Conservation (phyloP, 2,888 invertebrate genomes). For the Notocelia uddmanniana region DNA sequence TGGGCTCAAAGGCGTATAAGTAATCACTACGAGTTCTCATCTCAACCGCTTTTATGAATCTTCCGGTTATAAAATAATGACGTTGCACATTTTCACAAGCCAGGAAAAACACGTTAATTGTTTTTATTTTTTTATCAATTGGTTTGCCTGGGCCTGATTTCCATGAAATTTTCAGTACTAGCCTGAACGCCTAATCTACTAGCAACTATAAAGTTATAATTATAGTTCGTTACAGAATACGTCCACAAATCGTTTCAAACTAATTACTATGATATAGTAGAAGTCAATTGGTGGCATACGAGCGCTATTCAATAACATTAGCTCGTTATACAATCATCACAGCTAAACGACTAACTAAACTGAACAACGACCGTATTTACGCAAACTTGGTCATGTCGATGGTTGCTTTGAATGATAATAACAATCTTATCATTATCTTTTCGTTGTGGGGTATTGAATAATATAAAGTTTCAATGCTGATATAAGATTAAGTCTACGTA, state of each 20-base stretch:
- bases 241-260: conserved; percentile 10
- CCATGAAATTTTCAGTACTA: not conserved
- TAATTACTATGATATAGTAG: not conserved
- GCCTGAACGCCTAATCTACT: not conserved
- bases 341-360: conserved; percentile 6
- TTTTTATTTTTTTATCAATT: too few relatives aligned
- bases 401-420: conserved; percentile 20
- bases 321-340: conserved; percentile 26
- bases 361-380: conserved; percentile 8
- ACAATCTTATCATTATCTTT: conserved; percentile 17
- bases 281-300: conserved; percentile 23
- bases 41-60: too few relatives aligned
- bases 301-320: conserved; percentile 9
- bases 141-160: not conserved
- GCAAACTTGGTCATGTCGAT: conserved; percentile 23
- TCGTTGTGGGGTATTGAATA: conserved; percentile 7
- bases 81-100: too few relatives aligned
- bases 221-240: conserved; percentile 13
- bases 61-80: too few relatives aligned
- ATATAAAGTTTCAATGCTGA: not conserved
- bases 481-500: not conserved
- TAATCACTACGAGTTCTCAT: too few relatives aligned
- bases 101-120: too few relatives aligned
- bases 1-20: too few relatives aligned
- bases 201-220: not conserved